Evolutionary conservation across 2,113 vertebrate genomes (phyloP), one percentile per base, ranked within the genome.

Genomic region (Gymnorhina tibicen): DNA sequence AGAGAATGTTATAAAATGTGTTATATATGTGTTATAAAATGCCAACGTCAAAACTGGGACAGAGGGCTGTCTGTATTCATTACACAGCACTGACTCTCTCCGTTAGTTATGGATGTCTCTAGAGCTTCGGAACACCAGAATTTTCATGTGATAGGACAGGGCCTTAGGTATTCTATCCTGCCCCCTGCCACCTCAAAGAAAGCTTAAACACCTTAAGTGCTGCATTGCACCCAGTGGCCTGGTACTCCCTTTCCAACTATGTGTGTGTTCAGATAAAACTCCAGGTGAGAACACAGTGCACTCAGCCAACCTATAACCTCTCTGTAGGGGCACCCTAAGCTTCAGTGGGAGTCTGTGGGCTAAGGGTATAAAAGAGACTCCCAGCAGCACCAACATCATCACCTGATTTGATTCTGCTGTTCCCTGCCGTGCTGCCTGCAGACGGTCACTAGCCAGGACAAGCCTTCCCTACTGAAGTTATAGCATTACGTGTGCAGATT

Each of bases 191-290:
- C 56, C 75, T 77, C 55, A 59, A 69, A 67, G 7, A 46, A 50
- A 66, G 13, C 4, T 81, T 47, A 6, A 79, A 56, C n/a, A 64
- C 32, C 21, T 13, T 5, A 68, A 68, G 18, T n/a, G 46, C 55
- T 32, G 35, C 79, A 41, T 2, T 47, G 59, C 42, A 35, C 46
- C 37, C 28, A 55, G 1, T 9, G 27, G 32, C 42, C 46, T 1
- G 1, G 4, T 16, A 24, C 24, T 84, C 50, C 39, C 39, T 85
- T 63, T 55, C 55, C 52, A 87, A 2, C 17, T 12, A 2, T 0
- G 1, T 13, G 2, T 13, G 39, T 2, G 6, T 27, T 39, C 50
- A 84, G 39, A 49, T 1, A 66, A 76, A 94, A 63, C 11, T 20
- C 23, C 22, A 84, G 56, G 60, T 46, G n/a, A 73, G 30, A 81